Evolutionary conservation across 2,888 invertebrate species (phyloP).

Genomic region (Unio delphinus): DNA sequence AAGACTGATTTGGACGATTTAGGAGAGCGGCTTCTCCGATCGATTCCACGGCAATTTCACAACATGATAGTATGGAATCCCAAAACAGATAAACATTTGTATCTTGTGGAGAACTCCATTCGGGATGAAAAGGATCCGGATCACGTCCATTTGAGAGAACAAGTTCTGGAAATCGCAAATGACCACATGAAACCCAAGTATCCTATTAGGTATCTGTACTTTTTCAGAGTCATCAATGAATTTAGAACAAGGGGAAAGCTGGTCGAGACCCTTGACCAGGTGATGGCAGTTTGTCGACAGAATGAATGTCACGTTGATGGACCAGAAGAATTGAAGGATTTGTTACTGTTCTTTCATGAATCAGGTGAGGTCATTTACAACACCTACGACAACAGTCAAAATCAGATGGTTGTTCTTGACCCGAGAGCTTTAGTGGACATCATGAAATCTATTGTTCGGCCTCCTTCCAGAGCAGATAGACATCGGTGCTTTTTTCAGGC

Average conservation of each 20-base stretch:
- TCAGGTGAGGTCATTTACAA: slow-evolving; percentile 42
- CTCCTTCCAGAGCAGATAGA: slow-evolving; percentile 18
- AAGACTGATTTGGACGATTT: slow-evolving; percentile 12
- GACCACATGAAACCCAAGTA: slow-evolving; percentile 24
- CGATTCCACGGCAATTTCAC: slow-evolving; percentile 32
- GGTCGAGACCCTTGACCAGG: slow-evolving; percentile 22
- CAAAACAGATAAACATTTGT: slow-evolving; percentile 28
- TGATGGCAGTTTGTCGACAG: slow-evolving; percentile 15
- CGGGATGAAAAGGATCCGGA: slow-evolving; percentile 29
- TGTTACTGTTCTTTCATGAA: slow-evolving; percentile 31
- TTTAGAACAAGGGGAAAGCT: slow-evolving; percentile 20
- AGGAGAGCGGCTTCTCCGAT: slow-evolving; percentile 18
- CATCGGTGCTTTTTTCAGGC: slow-evolving; percentile 15
- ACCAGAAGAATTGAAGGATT: slow-evolving; percentile 29
- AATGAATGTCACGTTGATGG: slow-evolving; percentile 27
- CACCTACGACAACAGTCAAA: slow-evolving; percentile 34
- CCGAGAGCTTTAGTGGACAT: slow-evolving; percentile 37
- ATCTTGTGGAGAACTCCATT: slow-evolving; percentile 38
- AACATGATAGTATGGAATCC: slow-evolving; percentile 44
- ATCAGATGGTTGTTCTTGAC: slow-evolving; percentile 37
- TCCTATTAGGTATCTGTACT: slow-evolving; percentile 36
- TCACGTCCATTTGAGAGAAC: slow-evolving; percentile 20
- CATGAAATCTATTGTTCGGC: slow-evolving; percentile 23
- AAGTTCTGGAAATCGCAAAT: slow-evolving; percentile 15
- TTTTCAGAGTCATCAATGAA: slow-evolving; percentile 36